A percentile compares a stretch with the other conserved stretches of the same genome.
These are phyloP conservation scores for Drosophila paranaensis DNA, from an alignment of 2,888 invertebrate genomes.

Conservation along the genomic window DNA sequence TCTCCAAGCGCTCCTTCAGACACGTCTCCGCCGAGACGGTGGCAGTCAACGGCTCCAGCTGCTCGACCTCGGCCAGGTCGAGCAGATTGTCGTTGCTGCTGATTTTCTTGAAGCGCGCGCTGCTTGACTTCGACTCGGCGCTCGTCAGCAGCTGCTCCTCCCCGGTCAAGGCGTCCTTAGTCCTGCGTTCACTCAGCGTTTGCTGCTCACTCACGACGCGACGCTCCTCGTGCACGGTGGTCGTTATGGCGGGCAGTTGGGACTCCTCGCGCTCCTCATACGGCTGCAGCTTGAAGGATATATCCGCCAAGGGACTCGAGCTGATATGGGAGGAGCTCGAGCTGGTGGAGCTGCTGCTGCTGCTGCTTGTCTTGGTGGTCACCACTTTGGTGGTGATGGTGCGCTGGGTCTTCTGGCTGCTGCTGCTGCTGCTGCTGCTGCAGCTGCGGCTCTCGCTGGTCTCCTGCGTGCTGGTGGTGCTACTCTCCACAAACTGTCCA, in stretches of 20 bases:
- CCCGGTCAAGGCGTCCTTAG: constrained; percentile 71
- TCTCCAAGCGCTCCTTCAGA: constrained; percentile 80
- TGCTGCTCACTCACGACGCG: constrained; percentile 79
- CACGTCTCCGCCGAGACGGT: constrained; percentile 82
- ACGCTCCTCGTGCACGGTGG: constrained; percentile 77
- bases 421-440: constrained; percentile 29
- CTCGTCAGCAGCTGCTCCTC: constrained; percentile 80
- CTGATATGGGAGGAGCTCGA: constrained; percentile 19
- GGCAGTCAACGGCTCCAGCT: constrained; percentile 82
- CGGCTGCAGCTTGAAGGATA: constrained; percentile 78
- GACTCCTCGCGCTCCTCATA: constrained; percentile 71
- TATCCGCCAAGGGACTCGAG: constrained; percentile 42
- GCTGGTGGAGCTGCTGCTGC: background rate
- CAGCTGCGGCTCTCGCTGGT: constrained; percentile 28
- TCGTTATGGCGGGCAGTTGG: constrained; percentile 16
- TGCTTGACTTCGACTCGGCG: constrained; percentile 77
- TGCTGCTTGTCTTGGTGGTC: constrained; percentile 63
- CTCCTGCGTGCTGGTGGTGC: constrained; percentile 28
- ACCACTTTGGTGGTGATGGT: constrained; percentile 60
- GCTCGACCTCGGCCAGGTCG: constrained; percentile 70
- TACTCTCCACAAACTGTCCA: constrained; percentile 28
- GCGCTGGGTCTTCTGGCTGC: constrained; percentile 48
- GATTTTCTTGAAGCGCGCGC: constrained; percentile 79
- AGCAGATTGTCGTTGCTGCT: constrained; percentile 79
- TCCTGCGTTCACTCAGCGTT: constrained; percentile 75